Evolutionary conservation across 2,797 vertebrate genomes (phyloP).

Genomic region (Hylomyscus alleni): DNA sequence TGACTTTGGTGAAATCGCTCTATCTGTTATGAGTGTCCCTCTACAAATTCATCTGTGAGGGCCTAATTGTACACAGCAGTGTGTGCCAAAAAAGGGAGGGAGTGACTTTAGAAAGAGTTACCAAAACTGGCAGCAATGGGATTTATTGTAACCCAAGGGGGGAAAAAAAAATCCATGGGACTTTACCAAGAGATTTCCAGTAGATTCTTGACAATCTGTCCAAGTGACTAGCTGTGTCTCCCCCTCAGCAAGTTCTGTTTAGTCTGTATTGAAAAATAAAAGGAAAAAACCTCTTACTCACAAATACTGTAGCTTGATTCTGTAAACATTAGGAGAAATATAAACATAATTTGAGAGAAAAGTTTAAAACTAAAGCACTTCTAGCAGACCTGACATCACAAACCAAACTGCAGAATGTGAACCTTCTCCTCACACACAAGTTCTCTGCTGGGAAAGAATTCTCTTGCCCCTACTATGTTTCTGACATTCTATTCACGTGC

Average conservation of each 20-base stretch:
- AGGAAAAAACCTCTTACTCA: neutral
- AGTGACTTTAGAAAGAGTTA: neutral
- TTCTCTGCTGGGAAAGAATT: neutral
- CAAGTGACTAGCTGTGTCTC: neutral
- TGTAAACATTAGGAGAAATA: neutral
- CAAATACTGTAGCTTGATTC: neutral
- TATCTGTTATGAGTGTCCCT: neutral
- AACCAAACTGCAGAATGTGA: neutral
- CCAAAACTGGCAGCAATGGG: neutral
- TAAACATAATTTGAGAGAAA: slow-evolving; percentile 16
- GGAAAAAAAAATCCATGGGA: neutral
- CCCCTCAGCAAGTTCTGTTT: neutral
- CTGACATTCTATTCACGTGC: neutral
- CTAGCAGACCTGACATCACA: neutral
- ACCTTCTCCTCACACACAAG: neutral
- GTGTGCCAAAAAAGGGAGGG: neutral
- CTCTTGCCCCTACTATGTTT: neutral
- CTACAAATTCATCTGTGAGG: too few species aligned
- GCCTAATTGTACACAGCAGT: neutral
- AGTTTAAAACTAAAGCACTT: slow-evolving; percentile 32
- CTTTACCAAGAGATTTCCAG: slow-evolving; percentile 1
- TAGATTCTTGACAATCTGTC: neutral
- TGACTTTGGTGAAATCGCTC: neutral
- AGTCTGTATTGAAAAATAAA: neutral
- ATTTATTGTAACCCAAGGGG: neutral